Evolutionary conservation across 2,797 vertebrate genomes (phyloP), one percentile per base, ranked within the genome.

Genomic region (Ataeniobius toweri): DNA sequence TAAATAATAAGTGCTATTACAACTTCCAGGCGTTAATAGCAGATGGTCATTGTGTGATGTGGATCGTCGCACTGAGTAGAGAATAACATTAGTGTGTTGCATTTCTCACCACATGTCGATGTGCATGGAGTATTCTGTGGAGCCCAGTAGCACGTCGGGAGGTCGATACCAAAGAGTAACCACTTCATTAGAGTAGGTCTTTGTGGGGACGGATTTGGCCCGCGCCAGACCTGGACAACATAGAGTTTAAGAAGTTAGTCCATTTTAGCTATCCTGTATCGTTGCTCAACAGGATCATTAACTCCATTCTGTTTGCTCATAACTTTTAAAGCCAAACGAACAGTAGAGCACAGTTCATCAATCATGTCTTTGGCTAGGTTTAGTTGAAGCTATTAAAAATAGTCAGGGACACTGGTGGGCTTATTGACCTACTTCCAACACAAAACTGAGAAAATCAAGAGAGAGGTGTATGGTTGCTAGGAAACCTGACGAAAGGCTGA

Each of bases 101-200:
- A n/a, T 9, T 67, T 74, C 96, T 96, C 89, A 99, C 98, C 98
- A 99, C 98, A 99, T 98, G 87, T 99, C 98, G 0, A 99, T 97
- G 85, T 97, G 98, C 0, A 97, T 99, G 76, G 98, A 98, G 77
- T 99, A 99, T 79, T 98, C 97, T 0, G 98, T 99, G 14, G 97
- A 98, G 68, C 98, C 97, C 89, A 99, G 95, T 58, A 99, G 95
- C 75, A 99, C 97, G 0, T 99, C 98, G 0, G 98, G 98, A 6
- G 98, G 98, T 13, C 98, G 95, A 89, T 99, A 99, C 98, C 98
- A 99, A 18, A 99, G 93, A 7, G 98, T 99, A 76, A 99, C 98
- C 89, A 99, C 98, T 92, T 98, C 98, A 3, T 99, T 98, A 89
- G 98, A 99, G 75, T 98, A 99, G 0, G 98, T 99, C 94, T 99